Percentiles rank a stretch among this genome's conserved stretches.
phyloP scores from a whole-genome alignment of 2,888 invertebrate genomes.

The Stictocephala bisonia region DNA sequence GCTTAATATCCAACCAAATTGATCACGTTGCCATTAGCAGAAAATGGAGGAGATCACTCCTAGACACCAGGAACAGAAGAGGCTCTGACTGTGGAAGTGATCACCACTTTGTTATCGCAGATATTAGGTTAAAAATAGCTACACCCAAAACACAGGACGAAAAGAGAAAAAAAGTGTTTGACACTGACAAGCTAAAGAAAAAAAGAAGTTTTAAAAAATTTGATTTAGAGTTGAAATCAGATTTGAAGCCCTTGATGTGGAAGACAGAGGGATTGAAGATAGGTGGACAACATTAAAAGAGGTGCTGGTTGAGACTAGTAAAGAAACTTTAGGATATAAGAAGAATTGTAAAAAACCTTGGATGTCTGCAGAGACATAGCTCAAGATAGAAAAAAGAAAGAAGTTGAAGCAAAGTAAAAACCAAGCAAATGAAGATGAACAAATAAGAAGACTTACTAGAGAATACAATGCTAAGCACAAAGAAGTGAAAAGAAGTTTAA shows the following conservation, averaged over 20 bases:
- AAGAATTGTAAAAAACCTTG: not conserved
- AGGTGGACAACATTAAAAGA: not conserved
- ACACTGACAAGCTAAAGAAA: not conserved
- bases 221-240: not conserved
- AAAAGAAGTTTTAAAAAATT: not conserved
- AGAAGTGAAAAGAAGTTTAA: too few species aligned
- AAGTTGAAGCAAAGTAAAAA: not conserved
- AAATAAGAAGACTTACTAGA: too few species aligned
- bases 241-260: not conserved
- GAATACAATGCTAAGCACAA: too few species aligned
- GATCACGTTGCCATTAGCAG: slow-evolving; percentile 40
- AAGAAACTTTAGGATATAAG: not conserved
- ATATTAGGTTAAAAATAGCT: not conserved
- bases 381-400: slow-evolving; percentile 1
- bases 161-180: not conserved
- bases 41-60: slow-evolving; percentile 33
- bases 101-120: not conserved
- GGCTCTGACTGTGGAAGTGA: slow-evolving; percentile 19
- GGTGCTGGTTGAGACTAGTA: not conserved
- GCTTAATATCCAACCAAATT: slow-evolving; percentile 38
- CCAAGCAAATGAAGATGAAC: not conserved
- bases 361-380: not conserved
- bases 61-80: slow-evolving; percentile 39
- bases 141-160: not conserved
- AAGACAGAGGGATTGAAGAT: not conserved